These are phyloP conservation scores for Anas platyrhynchos DNA, from an alignment of 2,113 vertebrate genomes.

Conservation along the genomic window DNA sequence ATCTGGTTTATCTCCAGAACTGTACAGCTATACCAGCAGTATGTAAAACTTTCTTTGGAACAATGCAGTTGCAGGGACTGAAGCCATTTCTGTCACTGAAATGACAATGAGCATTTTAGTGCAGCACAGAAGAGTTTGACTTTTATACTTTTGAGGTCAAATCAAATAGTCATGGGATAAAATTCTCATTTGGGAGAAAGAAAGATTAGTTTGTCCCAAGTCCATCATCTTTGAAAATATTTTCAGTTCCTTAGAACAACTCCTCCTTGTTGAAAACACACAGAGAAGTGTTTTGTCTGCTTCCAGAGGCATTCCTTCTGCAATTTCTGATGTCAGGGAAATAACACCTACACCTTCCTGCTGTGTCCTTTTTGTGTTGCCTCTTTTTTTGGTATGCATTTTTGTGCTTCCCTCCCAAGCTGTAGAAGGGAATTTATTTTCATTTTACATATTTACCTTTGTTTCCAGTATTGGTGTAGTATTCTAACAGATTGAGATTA, in stretches of 20 bases:
- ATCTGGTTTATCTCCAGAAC: background rate
- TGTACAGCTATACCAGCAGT: background rate
- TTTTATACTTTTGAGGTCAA: background rate
- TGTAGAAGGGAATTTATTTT: background rate
- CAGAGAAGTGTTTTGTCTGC: background rate
- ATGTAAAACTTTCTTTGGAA: background rate
- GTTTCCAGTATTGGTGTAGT: background rate
- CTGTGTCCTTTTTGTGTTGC: background rate
- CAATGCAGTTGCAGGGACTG: rapidly evolving
- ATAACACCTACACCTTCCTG: background rate
- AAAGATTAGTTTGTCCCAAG: background rate
- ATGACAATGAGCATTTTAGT: background rate
- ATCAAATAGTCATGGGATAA: background rate
- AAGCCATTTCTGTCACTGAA: background rate
- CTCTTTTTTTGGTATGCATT: background rate
- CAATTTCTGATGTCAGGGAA: background rate
- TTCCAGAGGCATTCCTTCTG: background rate
- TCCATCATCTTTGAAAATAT: background rate
- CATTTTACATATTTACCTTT: background rate
- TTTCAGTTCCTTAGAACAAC: background rate
- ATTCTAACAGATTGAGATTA: background rate
- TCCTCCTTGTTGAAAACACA: too few species aligned
- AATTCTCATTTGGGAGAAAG: background rate
- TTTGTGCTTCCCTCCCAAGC: background rate
- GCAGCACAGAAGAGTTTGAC: background rate